phyloP scores from a whole-genome alignment of 2,888 invertebrate genomes.

The Lepidochitona cinerea region DNA sequence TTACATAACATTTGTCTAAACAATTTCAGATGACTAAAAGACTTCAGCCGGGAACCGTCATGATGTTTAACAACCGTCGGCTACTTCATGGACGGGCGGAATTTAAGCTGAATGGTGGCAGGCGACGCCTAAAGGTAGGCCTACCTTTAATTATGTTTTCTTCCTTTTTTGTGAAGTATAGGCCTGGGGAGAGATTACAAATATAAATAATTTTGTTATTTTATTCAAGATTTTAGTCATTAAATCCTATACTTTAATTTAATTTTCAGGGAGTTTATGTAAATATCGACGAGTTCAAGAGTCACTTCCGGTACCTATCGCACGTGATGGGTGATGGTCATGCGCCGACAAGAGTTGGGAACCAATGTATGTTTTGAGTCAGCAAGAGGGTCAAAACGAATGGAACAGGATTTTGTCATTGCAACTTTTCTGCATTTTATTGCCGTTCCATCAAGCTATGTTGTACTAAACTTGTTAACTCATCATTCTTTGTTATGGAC shows the following conservation, averaged over 20 bases:
- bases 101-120: conserved; percentile 54
- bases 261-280: conserved; percentile 60
- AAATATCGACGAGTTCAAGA: conserved; percentile 65
- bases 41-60: conserved; percentile 53
- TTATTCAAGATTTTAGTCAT: background rate
- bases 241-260: background rate
- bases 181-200: too few species aligned
- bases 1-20: too few species aligned
- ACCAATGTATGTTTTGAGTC: conserved; percentile 39
- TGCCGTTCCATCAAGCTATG: too few species aligned
- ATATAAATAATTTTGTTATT: too few species aligned
- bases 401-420: too few species aligned
- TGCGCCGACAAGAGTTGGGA: conserved; percentile 40
- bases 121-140: conserved; percentile 53
- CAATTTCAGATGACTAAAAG: conserved; percentile 45
- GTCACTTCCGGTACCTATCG: conserved; percentile 42
- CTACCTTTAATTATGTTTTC: too few species aligned
- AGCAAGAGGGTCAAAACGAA: too few species aligned
- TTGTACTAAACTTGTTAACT: too few species aligned
- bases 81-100: conserved; percentile 57
- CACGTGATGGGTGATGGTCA: conserved; percentile 26
- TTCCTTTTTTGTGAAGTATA: too few species aligned
- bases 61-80: conserved; percentile 63
- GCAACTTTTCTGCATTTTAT: too few species aligned
- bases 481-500: too few species aligned